Conservation (phyloP, 1,140 invertebrate species). For the Bombus difficillimus region DNA sequence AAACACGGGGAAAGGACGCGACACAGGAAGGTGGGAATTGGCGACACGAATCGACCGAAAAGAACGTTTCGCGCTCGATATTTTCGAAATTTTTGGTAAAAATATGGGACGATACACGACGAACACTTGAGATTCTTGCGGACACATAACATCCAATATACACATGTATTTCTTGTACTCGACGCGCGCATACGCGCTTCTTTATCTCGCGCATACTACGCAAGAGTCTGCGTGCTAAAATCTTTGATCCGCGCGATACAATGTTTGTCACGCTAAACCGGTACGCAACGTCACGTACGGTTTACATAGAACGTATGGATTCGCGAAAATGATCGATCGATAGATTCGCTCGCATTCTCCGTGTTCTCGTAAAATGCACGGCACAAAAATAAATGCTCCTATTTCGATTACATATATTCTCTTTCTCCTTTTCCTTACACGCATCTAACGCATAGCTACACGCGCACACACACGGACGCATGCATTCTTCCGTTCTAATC, state of each 20-base stretch:
- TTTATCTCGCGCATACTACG: neutral
- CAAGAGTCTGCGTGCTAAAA: neutral
- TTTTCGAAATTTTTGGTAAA: constrained; percentile 38
- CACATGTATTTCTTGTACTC: constrained; percentile 51
- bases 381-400: constrained; percentile 83
- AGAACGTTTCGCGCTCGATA: constrained; percentile 35
- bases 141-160: constrained; percentile 61
- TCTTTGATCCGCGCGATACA: constrained; percentile 8
- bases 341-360: constrained; percentile 54
- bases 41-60: constrained; percentile 35
- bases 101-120: constrained; percentile 61
- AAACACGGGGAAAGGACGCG: too few relatives aligned
- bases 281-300: neutral
- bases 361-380: constrained; percentile 79
- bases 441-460: neutral
- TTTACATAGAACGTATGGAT: constrained; percentile 42
- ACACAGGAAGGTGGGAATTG: neutral
- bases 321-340: constrained; percentile 49
- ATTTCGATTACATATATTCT: constrained; percentile 65
- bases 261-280: neutral
- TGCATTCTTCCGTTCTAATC: neutral
- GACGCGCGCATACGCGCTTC: neutral
- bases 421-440: constrained; percentile 18
- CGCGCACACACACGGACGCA: too few relatives aligned
- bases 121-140: constrained; percentile 73